Percentiles rank a stretch among this genome's conserved stretches.
Evolutionary conservation across 2,888 invertebrate genomes (phyloP).

Genomic region (Pristionchus fissidentatus): DNA sequence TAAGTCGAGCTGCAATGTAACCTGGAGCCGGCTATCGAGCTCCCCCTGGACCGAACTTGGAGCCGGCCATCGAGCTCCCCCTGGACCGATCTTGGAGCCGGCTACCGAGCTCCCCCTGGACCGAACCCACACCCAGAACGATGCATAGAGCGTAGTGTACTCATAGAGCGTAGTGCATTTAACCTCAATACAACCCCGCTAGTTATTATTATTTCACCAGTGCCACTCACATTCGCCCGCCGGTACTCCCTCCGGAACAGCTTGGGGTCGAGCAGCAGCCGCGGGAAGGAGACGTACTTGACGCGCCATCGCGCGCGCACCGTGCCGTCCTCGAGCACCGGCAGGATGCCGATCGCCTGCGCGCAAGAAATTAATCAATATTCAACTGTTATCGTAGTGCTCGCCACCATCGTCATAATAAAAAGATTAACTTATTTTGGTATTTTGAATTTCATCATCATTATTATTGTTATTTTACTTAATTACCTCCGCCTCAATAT

Average conservation of each 20-base stretch:
- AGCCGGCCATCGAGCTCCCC: no score
- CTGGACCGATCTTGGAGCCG: no score
- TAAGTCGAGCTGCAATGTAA: no score
- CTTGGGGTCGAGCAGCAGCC: slow-evolving; percentile 56
- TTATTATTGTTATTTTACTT: not conserved
- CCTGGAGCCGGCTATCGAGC: no score
- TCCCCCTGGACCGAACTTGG: no score
- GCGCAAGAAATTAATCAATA: not conserved
- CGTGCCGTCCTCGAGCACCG: slow-evolving; percentile 73
- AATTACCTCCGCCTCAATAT: slow-evolving; percentile 66
- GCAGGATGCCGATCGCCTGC: slow-evolving; percentile 57
- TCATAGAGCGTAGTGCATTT: no score
- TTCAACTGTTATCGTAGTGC: not conserved
- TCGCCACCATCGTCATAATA: not conserved
- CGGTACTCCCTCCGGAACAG: slow-evolving; percentile 61
- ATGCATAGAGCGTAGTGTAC: no score
- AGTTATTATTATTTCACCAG: not conserved
- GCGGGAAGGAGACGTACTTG: slow-evolving; percentile 63
- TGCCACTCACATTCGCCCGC: slow-evolving; percentile 54
- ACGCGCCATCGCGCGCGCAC: slow-evolving; percentile 73
- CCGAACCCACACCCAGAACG: no score
- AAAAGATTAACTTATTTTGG: no score
- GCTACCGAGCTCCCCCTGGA: no score
- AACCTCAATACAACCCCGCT: no score
- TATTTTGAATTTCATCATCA: no score